Conservation (phyloP, 2,888 invertebrate genomes). For the Pteria penguin region DNA sequence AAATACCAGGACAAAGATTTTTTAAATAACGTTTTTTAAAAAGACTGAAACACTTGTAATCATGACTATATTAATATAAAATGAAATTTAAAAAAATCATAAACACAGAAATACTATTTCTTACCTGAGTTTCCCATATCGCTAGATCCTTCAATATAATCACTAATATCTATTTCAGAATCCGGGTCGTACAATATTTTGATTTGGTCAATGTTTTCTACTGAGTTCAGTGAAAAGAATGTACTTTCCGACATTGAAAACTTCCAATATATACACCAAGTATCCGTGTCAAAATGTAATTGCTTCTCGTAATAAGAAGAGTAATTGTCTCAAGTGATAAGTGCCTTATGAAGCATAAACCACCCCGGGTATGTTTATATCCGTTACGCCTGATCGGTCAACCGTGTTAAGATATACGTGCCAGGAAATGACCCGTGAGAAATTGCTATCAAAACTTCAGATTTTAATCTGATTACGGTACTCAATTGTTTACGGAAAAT, state of each 20-base stretch:
- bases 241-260: background rate
- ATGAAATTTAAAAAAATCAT: background rate
- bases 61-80: no score
- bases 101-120: background rate
- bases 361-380: background rate
- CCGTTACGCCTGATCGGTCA: background rate
- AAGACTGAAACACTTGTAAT: no score
- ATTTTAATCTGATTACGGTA: background rate
- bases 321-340: background rate
- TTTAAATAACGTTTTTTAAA: no score
- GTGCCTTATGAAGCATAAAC: background rate
- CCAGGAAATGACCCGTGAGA: constrained; percentile 5
- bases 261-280: background rate
- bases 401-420: constrained; percentile 5
- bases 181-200: no score
- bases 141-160: constrained; percentile 18
- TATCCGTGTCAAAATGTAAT: background rate
- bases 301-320: no score
- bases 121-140: constrained; percentile 16
- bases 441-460: background rate
- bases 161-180: background rate
- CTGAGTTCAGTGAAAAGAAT: background rate
- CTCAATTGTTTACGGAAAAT: background rate
- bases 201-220: no score
- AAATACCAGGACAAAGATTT: no score